A percentile compares a stretch with the other conserved stretches of the same genome.
Conservation (phyloP, 1,140 invertebrate species). For the Listronotus bonariensis region DNA sequence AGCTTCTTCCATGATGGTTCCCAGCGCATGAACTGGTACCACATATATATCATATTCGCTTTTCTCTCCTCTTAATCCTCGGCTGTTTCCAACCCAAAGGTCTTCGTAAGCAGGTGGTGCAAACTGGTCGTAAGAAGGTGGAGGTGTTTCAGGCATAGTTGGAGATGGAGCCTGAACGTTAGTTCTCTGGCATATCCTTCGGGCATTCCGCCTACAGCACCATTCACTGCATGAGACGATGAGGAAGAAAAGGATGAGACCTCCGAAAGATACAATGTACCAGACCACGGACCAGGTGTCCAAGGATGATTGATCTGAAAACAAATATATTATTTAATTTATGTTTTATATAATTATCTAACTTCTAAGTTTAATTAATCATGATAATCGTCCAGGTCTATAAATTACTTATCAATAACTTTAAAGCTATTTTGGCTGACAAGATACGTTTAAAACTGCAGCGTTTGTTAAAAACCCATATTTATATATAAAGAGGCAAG, state of each 20-base stretch:
- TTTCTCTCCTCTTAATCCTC: constrained; percentile 53
- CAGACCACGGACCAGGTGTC: constrained; percentile 65
- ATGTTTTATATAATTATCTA: not conserved
- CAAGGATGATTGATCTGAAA: constrained; percentile 38
- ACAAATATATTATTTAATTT: constrained; percentile 11
- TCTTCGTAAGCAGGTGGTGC: constrained; percentile 65
- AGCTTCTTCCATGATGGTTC: constrained; percentile 11
- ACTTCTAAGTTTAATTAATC: too few species aligned
- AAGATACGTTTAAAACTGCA: too few species aligned
- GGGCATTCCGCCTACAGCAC: constrained; percentile 56
- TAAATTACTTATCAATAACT: too few species aligned
- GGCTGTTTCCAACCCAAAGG: constrained; percentile 54
- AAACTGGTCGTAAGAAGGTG: constrained; percentile 63
- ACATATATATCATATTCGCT: constrained; percentile 58
- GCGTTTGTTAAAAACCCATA: too few species aligned
- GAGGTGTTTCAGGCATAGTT: constrained; percentile 56
- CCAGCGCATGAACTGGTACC: constrained; percentile 56
- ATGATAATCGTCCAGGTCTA: too few species aligned
- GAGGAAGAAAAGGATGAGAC: constrained; percentile 63
- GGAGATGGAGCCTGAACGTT: constrained; percentile 43
- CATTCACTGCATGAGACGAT: constrained; percentile 66
- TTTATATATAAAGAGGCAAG: too few species aligned
- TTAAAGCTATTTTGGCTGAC: too few species aligned
- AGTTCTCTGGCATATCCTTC: constrained; percentile 38
- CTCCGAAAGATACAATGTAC: constrained; percentile 66